Conservation (phyloP, 2,888 invertebrate genomes). For the Eilema caniola region DNA sequence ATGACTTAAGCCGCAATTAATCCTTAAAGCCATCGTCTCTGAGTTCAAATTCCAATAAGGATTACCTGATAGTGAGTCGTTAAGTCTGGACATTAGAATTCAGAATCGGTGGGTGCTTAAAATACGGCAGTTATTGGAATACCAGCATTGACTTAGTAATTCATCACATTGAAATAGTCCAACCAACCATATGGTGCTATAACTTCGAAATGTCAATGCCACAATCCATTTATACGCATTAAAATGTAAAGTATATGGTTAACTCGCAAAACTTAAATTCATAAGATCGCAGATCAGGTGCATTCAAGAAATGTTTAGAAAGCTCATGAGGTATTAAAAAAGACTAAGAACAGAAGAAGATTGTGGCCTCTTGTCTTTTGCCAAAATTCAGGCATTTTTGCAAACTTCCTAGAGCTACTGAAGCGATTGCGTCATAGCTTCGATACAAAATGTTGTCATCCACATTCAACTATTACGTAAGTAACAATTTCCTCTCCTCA, state of each 20-base stretch:
- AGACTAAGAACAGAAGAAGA: not conserved
- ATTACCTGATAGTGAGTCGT: slow-evolving; percentile 39
- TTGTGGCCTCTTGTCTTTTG: not conserved
- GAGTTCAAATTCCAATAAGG: slow-evolving; percentile 54
- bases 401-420: not conserved
- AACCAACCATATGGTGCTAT: slow-evolving; percentile 39
- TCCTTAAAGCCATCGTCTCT: slow-evolving; percentile 55
- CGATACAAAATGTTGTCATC: not conserved
- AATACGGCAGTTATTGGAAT: slow-evolving; percentile 56
- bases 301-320: not conserved
- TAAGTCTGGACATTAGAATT: slow-evolving; percentile 65
- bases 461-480: not conserved
- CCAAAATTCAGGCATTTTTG: not conserved
- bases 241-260: not conserved
- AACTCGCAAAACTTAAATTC: not conserved
- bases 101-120: slow-evolving; percentile 62
- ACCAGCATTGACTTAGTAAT: slow-evolving; percentile 56
- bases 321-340: not conserved
- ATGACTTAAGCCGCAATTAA: slow-evolving; percentile 44
- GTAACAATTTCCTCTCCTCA: slow-evolving; percentile 8
- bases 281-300: not conserved
- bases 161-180: slow-evolving; percentile 31
- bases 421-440: not conserved
- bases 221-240: not conserved
- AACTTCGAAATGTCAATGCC: not conserved